Percentiles rank a stretch among this genome's conserved stretches.
Evolutionary conservation across 1,140 invertebrate species (phyloP).

Genomic region (Brachionus manjavacas): DNA sequence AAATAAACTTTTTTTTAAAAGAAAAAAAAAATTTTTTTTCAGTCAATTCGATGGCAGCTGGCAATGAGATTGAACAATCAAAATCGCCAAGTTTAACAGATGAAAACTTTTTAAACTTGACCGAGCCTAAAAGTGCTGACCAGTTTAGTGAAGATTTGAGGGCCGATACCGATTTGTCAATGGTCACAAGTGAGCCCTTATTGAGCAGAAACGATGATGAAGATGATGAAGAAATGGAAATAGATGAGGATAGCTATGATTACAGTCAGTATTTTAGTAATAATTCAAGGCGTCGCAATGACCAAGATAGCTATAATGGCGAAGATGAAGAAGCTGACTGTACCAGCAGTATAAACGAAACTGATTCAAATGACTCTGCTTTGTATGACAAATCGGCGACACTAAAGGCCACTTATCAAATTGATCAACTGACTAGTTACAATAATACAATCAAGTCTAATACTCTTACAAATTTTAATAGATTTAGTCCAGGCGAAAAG

Average conservation of each 20-base stretch:
- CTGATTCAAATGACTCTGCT: neutral
- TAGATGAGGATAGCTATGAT: conserved; percentile 12
- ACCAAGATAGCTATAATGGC: neutral
- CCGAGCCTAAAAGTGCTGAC: neutral
- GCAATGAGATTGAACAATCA: conserved; percentile 9
- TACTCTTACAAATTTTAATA: conserved; percentile 4
- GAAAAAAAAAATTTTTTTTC: neutral
- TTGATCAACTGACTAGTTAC: neutral
- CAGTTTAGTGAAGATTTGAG: neutral
- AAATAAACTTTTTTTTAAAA: too few relatives aligned
- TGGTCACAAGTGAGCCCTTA: neutral
- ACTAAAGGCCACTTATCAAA: conserved; percentile 11
- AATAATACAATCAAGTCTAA: conserved; percentile 3
- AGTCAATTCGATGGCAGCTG: neutral
- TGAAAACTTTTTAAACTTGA: conserved; percentile 11
- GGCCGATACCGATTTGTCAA: neutral
- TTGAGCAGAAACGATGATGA: neutral
- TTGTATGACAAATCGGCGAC: conserved; percentile 1
- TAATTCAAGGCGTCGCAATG: neutral
- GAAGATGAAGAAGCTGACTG: conserved; percentile 11
- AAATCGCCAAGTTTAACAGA: conserved; percentile 26
- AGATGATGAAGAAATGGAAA: neutral
- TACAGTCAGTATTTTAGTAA: neutral
- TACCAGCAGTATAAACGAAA: conserved; percentile 8
- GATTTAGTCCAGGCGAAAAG: conserved; percentile 27